These are phyloP conservation scores for Periparus ater DNA, from an alignment of 2,797 vertebrate species.

Conservation along the genomic window DNA sequence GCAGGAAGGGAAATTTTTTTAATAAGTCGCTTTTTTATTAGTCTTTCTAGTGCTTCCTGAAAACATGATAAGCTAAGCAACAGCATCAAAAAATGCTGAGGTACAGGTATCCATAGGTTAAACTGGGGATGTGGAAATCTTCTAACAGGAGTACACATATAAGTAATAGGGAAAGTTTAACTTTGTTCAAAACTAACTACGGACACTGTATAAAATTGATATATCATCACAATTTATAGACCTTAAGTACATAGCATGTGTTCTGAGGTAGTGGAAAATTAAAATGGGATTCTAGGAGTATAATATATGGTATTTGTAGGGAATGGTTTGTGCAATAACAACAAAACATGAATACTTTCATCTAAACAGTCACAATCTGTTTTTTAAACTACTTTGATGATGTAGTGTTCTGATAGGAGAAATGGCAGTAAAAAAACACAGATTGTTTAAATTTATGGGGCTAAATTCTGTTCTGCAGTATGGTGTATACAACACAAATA, in stretches of 20 bases:
- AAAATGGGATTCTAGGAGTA: neutral
- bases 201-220: neutral
- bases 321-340: neutral
- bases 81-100: neutral
- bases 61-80: neutral
- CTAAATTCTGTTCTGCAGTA: neutral
- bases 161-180: neutral
- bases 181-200: neutral
- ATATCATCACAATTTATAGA: neutral
- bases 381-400: neutral
- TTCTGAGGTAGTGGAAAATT: neutral
- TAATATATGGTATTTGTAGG: neutral
- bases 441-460: neutral
- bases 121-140: neutral
- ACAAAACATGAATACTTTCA: neutral
- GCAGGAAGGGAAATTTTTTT: neutral
- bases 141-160: neutral
- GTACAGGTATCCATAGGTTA: neutral
- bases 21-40: neutral
- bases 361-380: neutral
- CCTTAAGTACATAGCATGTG: neutral
- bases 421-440: neutral
- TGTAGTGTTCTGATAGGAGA: neutral
- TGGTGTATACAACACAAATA: neutral
- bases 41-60: neutral